Evolutionary conservation across 2,888 invertebrate genomes (phyloP), one percentile per base, ranked within the genome.

Genomic region (Leucozona laternaria): DNA sequence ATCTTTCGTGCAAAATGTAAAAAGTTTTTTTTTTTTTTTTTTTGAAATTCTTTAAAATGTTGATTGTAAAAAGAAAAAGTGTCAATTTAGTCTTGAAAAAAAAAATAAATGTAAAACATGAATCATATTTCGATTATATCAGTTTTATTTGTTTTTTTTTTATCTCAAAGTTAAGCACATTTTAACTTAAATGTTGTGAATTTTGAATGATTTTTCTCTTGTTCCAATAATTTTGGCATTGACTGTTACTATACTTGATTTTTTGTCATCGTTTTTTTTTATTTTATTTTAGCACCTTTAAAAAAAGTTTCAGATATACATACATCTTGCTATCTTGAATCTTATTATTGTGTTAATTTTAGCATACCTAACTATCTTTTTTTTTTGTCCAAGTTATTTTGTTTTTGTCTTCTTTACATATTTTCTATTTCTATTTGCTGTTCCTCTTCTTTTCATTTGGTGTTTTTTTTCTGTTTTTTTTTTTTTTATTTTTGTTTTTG

Each of bases 301-400:
- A 53, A 53, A 37, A 31, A 34, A 53, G 13, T 20, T 60, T 31
- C 15, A 20, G 40, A 25, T 62, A 25, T 34, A 43, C 31, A 7
- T 31, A 20, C 40, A 20, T 20, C 17, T 78, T 53, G 53, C 40
- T 73, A 31, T 31, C 31, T 73, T 28, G 77, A 62, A 70, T 81
- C 57, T 50, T 50, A 70, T 68, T 62, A 70, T 48, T 78, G 77
- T 78, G 81, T 62, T 85, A 85, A 81, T 80, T 81, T 68, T 68
- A 53, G 68, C 53, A 53, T 68, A 53, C 25, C 50, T 53, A 53
- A 50, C 68, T 68, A 68, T 68, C 20, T 48, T 66, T 45, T n/a
- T 60, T 66, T 43, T 28, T 64, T 45, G 13, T 43, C n/a, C 22
- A 66, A 48, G 43, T 62, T n/a, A 28, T 45, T 45, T 45, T 28